Evolutionary conservation across 2,797 vertebrate genomes (phyloP).

Genomic region (Thamnophis elegans): DNA sequence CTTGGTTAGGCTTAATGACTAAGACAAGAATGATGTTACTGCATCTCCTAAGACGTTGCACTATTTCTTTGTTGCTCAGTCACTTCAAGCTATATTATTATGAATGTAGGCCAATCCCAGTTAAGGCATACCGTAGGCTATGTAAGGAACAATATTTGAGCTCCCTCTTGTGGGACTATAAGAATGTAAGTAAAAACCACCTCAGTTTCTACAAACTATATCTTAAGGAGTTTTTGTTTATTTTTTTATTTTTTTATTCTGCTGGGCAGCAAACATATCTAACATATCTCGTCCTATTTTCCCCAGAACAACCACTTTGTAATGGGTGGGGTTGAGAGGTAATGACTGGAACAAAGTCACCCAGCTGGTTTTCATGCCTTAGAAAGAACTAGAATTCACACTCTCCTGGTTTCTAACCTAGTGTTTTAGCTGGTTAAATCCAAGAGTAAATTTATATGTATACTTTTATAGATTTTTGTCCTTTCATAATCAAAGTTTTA

Average conservation of each 20-base stretch:
- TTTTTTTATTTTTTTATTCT: neutral
- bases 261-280: neutral
- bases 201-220: neutral
- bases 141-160: constrained; percentile 42
- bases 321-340: neutral
- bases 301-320: neutral
- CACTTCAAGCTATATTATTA: neutral
- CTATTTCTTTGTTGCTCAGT: neutral
- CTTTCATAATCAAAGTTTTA: neutral
- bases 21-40: neutral
- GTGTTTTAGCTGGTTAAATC: neutral
- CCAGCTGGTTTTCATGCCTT: neutral
- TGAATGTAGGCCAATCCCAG: neutral
- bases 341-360: neutral
- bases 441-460: neutral
- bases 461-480: neutral
- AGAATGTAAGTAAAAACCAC: constrained; percentile 8
- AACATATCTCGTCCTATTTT: neutral
- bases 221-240: neutral
- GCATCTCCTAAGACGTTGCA: neutral
- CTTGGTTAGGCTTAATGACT: neutral
- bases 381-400: neutral
- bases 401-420: neutral
- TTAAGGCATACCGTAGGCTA: neutral
- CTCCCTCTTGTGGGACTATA: constrained; percentile 71